Percentiles rank a stretch among this genome's conserved stretches.
Evolutionary conservation across 2,888 invertebrate genomes (phyloP).

Genomic region (Sabatieria punctata): DNA sequence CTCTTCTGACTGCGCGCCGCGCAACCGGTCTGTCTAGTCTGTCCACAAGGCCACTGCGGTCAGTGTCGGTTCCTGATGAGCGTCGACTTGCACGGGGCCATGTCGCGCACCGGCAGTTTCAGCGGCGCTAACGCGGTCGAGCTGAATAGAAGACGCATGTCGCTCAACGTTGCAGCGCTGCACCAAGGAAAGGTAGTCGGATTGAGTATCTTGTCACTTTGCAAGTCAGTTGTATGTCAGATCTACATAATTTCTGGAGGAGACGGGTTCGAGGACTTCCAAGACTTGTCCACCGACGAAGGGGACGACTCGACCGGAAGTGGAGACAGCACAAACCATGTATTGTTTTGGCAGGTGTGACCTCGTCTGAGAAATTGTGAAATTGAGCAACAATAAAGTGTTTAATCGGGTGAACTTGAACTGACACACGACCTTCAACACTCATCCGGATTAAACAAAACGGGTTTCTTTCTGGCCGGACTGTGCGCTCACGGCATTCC

Average conservation of each 20-base stretch:
- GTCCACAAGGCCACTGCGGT: conserved; percentile 86
- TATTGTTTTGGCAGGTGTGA: conserved; percentile 70
- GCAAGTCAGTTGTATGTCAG: conserved; percentile 14
- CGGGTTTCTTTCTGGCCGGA: neutral
- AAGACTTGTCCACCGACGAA: conserved; percentile 18
- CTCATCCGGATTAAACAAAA: no score
- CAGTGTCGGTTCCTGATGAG: conserved; percentile 84
- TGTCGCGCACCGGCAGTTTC: conserved; percentile 14
- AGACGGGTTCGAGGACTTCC: conserved; percentile 90
- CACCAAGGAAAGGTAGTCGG: conserved; percentile 18
- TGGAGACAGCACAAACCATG: conserved; percentile 90
- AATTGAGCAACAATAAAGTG: no score
- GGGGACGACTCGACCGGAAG: conserved; percentile 52
- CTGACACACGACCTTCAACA: no score
- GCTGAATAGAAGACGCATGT: conserved; percentile 14
- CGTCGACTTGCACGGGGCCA: conserved; percentile 46
- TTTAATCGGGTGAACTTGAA: no score
- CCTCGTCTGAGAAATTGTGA: no score
- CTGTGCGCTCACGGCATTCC: neutral
- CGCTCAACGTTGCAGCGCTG: conserved; percentile 19
- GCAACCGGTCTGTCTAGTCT: conserved; percentile 42
- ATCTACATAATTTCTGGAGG: conserved; percentile 74
- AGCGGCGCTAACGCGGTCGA: neutral
- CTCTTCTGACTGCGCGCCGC: neutral
- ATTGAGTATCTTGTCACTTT: no score